Evolutionary conservation across 2,113 vertebrate species (phyloP), one percentile per base, ranked within the genome.

Genomic region (Phodopus roborovskii): DNA sequence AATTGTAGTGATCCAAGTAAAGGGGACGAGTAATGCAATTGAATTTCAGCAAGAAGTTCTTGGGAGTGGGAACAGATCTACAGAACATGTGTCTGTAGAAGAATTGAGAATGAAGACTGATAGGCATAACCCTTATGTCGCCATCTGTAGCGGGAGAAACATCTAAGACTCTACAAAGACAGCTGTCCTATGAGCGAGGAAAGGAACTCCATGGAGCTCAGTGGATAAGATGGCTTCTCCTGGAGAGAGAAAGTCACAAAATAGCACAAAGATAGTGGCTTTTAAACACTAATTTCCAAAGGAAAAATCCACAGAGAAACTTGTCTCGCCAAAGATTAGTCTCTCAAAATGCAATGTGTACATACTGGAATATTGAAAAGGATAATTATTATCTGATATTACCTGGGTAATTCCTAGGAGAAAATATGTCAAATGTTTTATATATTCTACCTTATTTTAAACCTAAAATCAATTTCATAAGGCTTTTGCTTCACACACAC

Each of bases 331-430:
- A 68, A 53, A 89, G 58, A 58, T 48, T 58, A 77, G 7, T n/a
- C 78, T 92, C 84, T 87, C 3, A 73, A 19, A 73, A 36, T 70
- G 68, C 66, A 70, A 70, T 36, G 17, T 70, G 17, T 17, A 36
- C 36, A 7, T 33, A 36, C 16, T 13, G 11, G 12, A 56, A 62
- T 3, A 24, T 28, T 36, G 56, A 4, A 85, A 74, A 77, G 62
- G 7, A 77, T 74, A 84, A 90, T 53, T 77, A 70, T 73, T 79
- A 33, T 3, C 73, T 92, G 83, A 73, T 75, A 86, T 74, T 92
- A 75, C 58, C 22, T 95, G 26, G 42, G 2, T 26, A 92, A 13
- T 92, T 92, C 71, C 28, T 60, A 42, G 42, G 48, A 66, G 26
- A n/a, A 24, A 17, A 12, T 82, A 16, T 20, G 50, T 20, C 62